These are phyloP conservation scores for Rhynchomys soricoides DNA, from an alignment of 2,113 vertebrate genomes.

Conservation along the genomic window DNA sequence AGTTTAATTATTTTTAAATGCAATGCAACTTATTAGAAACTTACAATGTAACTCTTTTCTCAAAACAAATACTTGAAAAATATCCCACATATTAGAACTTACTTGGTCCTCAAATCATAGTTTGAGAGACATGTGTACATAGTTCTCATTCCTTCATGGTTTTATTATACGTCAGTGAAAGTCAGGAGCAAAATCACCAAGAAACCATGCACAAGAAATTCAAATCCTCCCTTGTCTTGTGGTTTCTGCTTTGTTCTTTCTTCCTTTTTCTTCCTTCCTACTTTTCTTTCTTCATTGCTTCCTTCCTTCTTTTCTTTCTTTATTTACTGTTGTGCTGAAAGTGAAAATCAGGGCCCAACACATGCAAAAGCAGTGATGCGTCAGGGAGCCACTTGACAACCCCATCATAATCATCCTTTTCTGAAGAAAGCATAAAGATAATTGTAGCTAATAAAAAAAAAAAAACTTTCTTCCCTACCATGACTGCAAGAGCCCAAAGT, in stretches of 20 bases:
- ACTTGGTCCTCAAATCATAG: not conserved
- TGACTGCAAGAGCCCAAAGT: not conserved
- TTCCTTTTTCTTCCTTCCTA: not conserved
- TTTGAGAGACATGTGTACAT: not conserved
- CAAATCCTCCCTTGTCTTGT: not conserved
- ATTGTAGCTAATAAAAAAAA: not conserved
- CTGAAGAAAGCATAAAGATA: not conserved
- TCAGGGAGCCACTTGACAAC: not conserved
- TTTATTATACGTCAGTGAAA: too few relatives aligned
- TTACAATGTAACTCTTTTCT: not conserved
- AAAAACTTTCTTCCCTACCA: not conserved
- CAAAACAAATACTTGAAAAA: not conserved
- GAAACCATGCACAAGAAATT: too few relatives aligned
- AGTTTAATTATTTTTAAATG: not conserved
- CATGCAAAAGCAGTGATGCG: not conserved
- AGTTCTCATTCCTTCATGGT: not conserved
- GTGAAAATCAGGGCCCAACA: not conserved
- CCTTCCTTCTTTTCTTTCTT: not conserved
- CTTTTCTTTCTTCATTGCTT: not conserved
- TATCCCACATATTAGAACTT: not conserved
- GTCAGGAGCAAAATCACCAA: not conserved
- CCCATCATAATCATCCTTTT: not conserved
- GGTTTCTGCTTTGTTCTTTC: not conserved
- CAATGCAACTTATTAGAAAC: not conserved
- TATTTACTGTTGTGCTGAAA: not conserved